These are phyloP conservation scores for Catostylus mosaicus DNA, from an alignment of 30 jellyfish, hydroid and myxozoan species.

Conservation along the genomic window DNA sequence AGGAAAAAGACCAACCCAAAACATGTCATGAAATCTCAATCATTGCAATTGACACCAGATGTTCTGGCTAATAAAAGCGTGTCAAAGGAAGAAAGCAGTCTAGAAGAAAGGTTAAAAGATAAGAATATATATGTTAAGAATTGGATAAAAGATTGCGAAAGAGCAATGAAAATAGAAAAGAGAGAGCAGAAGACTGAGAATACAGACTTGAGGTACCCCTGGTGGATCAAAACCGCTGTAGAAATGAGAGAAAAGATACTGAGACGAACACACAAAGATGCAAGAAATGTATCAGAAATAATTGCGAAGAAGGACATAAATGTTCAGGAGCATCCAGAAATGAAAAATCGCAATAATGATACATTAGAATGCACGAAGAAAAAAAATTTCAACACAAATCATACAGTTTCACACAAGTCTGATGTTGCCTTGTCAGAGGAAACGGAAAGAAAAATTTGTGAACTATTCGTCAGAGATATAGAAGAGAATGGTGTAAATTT, in stretches of 20 bases:
- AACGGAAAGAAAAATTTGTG: neutral
- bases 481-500: neutral
- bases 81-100: neutral
- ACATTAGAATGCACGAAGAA: neutral
- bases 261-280: neutral
- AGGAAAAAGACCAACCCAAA: neutral
- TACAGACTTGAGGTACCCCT: neutral
- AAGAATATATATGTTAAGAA: conserved; percentile 17
- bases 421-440: neutral
- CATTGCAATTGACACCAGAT: neutral
- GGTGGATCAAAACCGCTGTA: conserved; percentile 66
- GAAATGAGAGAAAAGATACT: conserved; percentile 26
- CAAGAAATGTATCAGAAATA: neutral
- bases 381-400: neutral
- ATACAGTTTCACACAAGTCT: neutral
- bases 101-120: neutral
- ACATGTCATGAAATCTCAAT: neutral
- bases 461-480: neutral
- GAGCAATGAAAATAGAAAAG: neutral
- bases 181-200: neutral
- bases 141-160: conserved; percentile 49
- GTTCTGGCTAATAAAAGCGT: neutral
- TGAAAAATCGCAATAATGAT: neutral
- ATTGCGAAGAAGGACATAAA: neutral
- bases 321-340: neutral